Base-by-base conservation (phyloP, 2,888 invertebrate genomes). In the Drosophila gaucha region DNA sequence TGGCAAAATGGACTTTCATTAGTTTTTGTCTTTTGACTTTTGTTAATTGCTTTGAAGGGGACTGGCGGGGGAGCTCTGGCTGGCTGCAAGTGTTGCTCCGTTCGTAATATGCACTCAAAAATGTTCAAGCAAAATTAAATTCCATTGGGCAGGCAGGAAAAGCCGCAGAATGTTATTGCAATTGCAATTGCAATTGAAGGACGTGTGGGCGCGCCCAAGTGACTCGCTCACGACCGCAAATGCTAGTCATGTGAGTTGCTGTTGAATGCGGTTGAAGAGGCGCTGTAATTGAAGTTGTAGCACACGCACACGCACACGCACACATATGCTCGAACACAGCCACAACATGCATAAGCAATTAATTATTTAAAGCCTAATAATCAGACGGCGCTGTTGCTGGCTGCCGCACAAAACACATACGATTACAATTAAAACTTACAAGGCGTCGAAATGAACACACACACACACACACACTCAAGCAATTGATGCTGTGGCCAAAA, bases 401-500 rank as follows among this genome's bases (percentile, higher is more conserved):
- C 10, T 38, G 56, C 8, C 47, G 24, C 28, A 59, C 62, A 24
- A 24, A 59, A 38, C 58, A 66, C 26, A 55, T 35, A 43, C 63
- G 85, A 85, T 82, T 82, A 85, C 86, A 82, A 82, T 82, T 87
- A 82, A 85, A 82, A 73, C 88, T 82, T 84, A 87, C 79, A 82
- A 87, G 80, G 87, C 80, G 80, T 69, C 79, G 69, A 78, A 82
- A 82, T 78, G 75, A 72, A 60, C 67, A 50, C 46, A 63, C 35
- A 68, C 38, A 51, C 46, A 24, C 36, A 44, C 18, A 41, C 30
- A 16, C 1, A 28, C 14, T 51, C 78, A 51, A 65, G 62, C 76
- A 67, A 68, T 79, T 72, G 84, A 71, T 64, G 76, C 60, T 71
- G 80, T 71, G 80, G 39, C 50, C 50, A 26, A 63, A 44, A 41